Evolutionary conservation across 1,140 invertebrate genomes (phyloP).

Genomic region (Aethina tumida): DNA sequence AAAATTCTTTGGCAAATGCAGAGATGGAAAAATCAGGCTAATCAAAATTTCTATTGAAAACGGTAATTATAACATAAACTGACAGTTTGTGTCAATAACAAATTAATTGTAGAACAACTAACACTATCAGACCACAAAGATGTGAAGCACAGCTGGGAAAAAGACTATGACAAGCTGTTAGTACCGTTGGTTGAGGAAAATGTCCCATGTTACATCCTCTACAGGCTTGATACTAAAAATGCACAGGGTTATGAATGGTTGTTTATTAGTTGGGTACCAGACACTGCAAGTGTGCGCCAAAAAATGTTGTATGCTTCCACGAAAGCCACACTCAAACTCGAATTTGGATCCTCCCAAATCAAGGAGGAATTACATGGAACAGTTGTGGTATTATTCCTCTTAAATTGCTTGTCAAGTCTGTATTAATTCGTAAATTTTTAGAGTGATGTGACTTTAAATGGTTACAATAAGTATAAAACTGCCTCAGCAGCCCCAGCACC

Average conservation of each 20-base stretch:
- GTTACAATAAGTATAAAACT: constrained; percentile 70
- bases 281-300: constrained; percentile 77
- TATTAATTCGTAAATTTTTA: constrained; percentile 33
- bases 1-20: constrained; percentile 73
- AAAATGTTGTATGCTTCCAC: constrained; percentile 99
- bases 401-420: background rate
- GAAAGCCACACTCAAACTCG: constrained; percentile 92
- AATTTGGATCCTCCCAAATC: constrained; percentile 86
- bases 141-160: constrained; percentile 69
- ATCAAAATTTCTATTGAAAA: constrained; percentile 80
- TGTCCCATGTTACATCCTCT: constrained; percentile 90
- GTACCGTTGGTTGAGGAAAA: constrained; percentile 68
- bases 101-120: constrained; percentile 62
- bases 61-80: constrained; percentile 46
- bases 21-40: constrained; percentile 67
- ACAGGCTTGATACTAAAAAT: constrained; percentile 70
- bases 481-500: constrained; percentile 75
- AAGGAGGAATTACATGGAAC: constrained; percentile 89
- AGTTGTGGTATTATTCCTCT: constrained; percentile 42
- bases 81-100: constrained; percentile 12
- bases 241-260: constrained; percentile 86
- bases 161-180: constrained; percentile 79
- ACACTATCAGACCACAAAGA: constrained; percentile 54
- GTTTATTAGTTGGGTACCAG: constrained; percentile 90
- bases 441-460: constrained; percentile 71